Evolutionary conservation across 1,140 invertebrate genomes (phyloP).

Genomic region (Monochamus saltuarius): DNA sequence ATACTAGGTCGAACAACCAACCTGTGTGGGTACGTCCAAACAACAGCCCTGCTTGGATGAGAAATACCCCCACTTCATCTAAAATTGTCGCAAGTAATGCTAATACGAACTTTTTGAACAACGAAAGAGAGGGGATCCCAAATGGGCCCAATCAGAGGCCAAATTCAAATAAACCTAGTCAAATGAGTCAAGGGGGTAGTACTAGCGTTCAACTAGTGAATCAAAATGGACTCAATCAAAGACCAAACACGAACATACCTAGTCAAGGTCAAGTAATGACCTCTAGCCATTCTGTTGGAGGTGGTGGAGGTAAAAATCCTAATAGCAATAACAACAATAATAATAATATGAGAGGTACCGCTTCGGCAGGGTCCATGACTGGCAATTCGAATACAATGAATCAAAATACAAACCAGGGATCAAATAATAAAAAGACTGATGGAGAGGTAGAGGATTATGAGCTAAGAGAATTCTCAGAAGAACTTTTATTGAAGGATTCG

Average conservation of each 20-base stretch:
- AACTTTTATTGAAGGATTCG: constrained; percentile 67
- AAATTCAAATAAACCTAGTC: not conserved
- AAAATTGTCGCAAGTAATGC: not conserved
- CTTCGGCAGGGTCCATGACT: constrained; percentile 22
- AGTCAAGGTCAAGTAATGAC: not conserved
- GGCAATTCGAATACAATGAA: not conserved
- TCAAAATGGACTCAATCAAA: not conserved
- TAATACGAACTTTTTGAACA: constrained; percentile 14
- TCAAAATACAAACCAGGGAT: constrained; percentile 6
- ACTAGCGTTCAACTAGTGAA: not conserved
- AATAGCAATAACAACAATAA: constrained; percentile 6
- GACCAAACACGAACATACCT: constrained; percentile 5
- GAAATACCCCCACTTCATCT: constrained; percentile 17
- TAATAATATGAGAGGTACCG: constrained; percentile 10
- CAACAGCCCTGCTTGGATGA: constrained; percentile 31
- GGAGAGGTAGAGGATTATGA: constrained; percentile 56
- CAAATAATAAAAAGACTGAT: not conserved
- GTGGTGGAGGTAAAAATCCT: not conserved
- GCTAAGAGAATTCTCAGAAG: constrained; percentile 67
- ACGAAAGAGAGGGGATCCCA: constrained; percentile 6
- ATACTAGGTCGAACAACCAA: not conserved
- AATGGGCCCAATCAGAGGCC: not conserved
- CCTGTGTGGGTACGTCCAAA: constrained; percentile 24
- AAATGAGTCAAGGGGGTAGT: not conserved
- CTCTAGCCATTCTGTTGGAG: not conserved